Evolutionary conservation across 35 echinoderm and acorn worm species (phyloP).

Genomic region (Anneissia japonica): DNA sequence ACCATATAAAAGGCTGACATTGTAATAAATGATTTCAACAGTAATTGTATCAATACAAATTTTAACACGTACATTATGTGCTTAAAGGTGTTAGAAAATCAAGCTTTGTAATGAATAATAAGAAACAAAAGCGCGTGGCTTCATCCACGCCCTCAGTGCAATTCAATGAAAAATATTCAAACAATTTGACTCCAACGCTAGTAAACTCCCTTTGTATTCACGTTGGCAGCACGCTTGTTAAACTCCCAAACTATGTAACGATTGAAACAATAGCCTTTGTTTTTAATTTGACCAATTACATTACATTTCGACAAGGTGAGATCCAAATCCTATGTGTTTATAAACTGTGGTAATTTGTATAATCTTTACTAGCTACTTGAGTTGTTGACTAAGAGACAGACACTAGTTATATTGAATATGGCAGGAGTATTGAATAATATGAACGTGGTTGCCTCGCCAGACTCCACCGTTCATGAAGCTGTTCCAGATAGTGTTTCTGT

Average conservation of each 20-base stretch:
- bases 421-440: background rate
- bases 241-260: background rate
- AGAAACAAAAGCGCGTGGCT: no score
- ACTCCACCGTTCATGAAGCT: background rate
- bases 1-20: no score
- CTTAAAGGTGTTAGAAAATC: no score
- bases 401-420: background rate
- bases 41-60: no score
- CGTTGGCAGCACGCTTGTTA: background rate
- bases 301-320: background rate
- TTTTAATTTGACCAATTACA: background rate
- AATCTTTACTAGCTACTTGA: background rate
- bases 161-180: background rate
- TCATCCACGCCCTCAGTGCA: no score
- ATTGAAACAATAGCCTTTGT: background rate
- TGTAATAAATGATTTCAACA: no score
- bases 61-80: no score
- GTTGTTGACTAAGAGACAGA: background rate
- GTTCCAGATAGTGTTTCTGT: background rate
- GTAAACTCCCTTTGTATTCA: no score
- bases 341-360: background rate
- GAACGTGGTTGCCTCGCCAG: background rate
- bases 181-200: background rate
- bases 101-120: no score
- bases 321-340: background rate